Base-by-base conservation (phyloP, 2,888 invertebrate genomes). In the Sinodicranocentrus sp. region DNA sequence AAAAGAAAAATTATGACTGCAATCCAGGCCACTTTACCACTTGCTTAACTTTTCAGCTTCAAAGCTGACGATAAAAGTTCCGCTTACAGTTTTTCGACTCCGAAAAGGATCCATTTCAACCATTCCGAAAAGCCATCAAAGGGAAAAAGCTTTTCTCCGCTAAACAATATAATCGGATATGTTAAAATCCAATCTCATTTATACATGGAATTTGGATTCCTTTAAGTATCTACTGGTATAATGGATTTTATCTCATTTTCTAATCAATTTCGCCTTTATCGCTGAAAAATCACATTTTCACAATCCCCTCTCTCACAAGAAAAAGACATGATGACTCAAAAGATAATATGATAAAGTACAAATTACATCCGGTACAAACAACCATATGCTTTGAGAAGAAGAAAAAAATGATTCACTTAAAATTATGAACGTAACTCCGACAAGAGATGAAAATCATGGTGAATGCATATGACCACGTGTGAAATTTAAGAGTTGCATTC, bases 231-330 rank as follows among this genome's bases (percentile, higher is more conserved):
- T 33, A 6, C 33, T 10, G n/a, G n/a, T n/a, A n/a, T n/a, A n/a
- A n/a, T n/a, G n/a, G 28, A 39, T 39, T 25, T 43, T 68, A 68
- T 70, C 70, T 52, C 26, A 52, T 54, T 70, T 70, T 70, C 39
- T 28, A 68, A 68, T 68, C 68, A 68, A 44, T 67, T 67, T 67
- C 52, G 19, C 19, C 33, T n/a, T n/a, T n/a, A n/a, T n/a, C n/a
- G n/a, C 33, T 33, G 33, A 33, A 33, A 3, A 33, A 6, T 33
- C 33, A 10, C 10, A 33, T 33, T 33, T 33, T 6, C 33, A 33
- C 3, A 33, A 33, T 33, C 33, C 33, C 10, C 33, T 33, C 5
- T 10, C 33, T 33, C 5, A 33, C 33, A 10, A 3, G 33, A 3
- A 6, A 33, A 3, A 33, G 33, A 33, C 33, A 33, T 33, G 33